Percentiles rank a stretch among this genome's conserved stretches.
These are phyloP conservation scores for Andricus curvator DNA, from an alignment of 2,888 invertebrate species.

Conservation along the genomic window DNA sequence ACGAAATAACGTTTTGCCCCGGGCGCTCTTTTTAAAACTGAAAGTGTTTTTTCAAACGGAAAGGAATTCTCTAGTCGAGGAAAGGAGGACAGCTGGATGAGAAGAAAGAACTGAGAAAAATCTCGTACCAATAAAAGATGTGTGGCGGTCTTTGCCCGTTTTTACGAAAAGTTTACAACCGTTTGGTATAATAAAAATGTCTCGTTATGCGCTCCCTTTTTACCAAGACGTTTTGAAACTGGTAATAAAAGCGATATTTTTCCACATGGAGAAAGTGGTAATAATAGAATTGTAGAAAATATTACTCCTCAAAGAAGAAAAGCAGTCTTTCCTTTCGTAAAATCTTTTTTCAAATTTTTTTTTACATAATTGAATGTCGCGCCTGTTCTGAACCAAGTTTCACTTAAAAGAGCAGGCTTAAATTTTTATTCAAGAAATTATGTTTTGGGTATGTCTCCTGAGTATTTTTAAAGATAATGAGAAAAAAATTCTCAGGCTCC, in stretches of 20 bases:
- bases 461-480: too few species aligned
- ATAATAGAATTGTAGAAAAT: not conserved
- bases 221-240: not conserved
- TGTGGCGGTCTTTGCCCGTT: not conserved
- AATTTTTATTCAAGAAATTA: too few species aligned
- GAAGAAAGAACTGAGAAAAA: conserved; percentile 19
- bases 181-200: conserved; percentile 35
- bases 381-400: too few species aligned
- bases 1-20: conserved; percentile 27
- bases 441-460: too few species aligned
- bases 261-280: not conserved
- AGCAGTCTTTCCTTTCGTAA: not conserved
- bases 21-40: conserved; percentile 28
- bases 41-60: conserved; percentile 37
- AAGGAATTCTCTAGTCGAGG: conserved; percentile 47
- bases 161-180: conserved; percentile 23
- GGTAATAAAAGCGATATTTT: not conserved
- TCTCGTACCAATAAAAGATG: conserved; percentile 2
- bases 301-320: not conserved
- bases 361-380: not conserved
- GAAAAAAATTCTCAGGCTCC: too few species aligned
- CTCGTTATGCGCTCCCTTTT: conserved; percentile 16
- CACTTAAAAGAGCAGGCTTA: too few species aligned
- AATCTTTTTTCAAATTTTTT: not conserved
- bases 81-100: conserved; percentile 14